A percentile compares a stretch with the other conserved stretches of the same genome.
These are phyloP conservation scores for Sesamia inferens DNA, from an alignment of 2,888 invertebrate species.

Conservation along the genomic window DNA sequence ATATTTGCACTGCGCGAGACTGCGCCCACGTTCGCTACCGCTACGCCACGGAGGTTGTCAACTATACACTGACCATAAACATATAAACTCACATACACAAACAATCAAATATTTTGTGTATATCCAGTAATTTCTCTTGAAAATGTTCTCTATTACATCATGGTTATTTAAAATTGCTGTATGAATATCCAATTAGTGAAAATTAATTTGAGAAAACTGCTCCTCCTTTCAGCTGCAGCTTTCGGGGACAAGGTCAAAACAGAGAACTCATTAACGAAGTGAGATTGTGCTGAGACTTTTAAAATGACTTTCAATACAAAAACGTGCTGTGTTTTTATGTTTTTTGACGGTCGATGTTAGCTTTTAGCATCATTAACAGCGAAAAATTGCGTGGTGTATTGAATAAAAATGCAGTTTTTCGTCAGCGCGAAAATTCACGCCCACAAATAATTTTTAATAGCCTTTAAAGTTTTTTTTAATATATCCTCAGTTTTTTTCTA, in stretches of 20 bases:
- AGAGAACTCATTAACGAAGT: conserved; percentile 67
- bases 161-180: conserved; percentile 19
- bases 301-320: conserved; percentile 41
- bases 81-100: too few relatives aligned
- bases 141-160: background rate
- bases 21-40: too few relatives aligned
- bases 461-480: background rate
- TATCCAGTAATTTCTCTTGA: background rate
- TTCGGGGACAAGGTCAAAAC: conserved; percentile 58
- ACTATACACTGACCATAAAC: too few relatives aligned
- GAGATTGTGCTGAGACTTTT: conserved; percentile 53
- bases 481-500: background rate
- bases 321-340: conserved; percentile 18
- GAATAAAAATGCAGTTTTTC: background rate
- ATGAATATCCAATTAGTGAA: conserved; percentile 66
- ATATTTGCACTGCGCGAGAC: too few relatives aligned
- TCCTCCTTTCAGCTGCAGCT: conserved; percentile 48
- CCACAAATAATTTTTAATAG: background rate
- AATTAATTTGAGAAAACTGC: conserved; percentile 61
- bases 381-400: too few relatives aligned
- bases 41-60: too few relatives aligned
- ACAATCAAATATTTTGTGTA: too few relatives aligned
- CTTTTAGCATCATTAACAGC: background rate
- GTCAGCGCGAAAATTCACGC: background rate
- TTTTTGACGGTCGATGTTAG: conserved; percentile 6